Evolutionary conservation across 1,140 invertebrate species (phyloP), one percentile per base, ranked within the genome.

Genomic region (Maconellicoccus hirsutus): DNA sequence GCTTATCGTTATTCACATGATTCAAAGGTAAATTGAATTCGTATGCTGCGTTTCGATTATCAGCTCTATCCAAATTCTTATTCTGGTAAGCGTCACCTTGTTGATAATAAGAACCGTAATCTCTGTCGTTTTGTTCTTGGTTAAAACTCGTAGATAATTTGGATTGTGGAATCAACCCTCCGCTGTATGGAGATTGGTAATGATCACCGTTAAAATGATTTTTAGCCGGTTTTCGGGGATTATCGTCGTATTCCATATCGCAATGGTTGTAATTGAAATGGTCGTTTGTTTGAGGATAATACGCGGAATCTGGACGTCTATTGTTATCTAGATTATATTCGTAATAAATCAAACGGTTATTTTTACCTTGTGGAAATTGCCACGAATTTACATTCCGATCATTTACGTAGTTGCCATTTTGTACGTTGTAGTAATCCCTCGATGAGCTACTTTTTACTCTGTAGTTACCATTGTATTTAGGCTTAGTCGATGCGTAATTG

Each of bases 341-440:
- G 61, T 66, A 66, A 23, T 66, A 66, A 23, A 66, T 19, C 2
- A 66, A 8, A 6, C 61, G 61, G 25, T 66, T 66, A 26, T 66
- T 22, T 66, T 16, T 23, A 25, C 19, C 25, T 23, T 25, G 21
- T 23, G 61, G 61, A 2, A 14, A 26, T 16, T 66, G 61, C 61
- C 42, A 52, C 4, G 42, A 52, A 16, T 52, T 52, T 2, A 52
- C 42, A 19, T 52, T 52, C n/a, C 42, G 6, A 8, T 52, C 42
- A 19, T 52, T 16, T 12, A 16, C 42, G 16, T 52, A 52, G n/a
- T 52, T 52, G 16, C 42, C 42, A 4, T 16, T 16, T 19, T 52
- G 42, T 16, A 52, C 6, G n/a, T 52, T 52, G 16, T 52, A 52
- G n/a, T 52, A 52, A 16, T 52, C 42, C n/a, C n/a, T 52, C 3